Percentiles rank a stretch among this genome's conserved stretches.
phyloP scores from a whole-genome alignment of 1,140 invertebrate genomes.

The Apis dorsata region DNA sequence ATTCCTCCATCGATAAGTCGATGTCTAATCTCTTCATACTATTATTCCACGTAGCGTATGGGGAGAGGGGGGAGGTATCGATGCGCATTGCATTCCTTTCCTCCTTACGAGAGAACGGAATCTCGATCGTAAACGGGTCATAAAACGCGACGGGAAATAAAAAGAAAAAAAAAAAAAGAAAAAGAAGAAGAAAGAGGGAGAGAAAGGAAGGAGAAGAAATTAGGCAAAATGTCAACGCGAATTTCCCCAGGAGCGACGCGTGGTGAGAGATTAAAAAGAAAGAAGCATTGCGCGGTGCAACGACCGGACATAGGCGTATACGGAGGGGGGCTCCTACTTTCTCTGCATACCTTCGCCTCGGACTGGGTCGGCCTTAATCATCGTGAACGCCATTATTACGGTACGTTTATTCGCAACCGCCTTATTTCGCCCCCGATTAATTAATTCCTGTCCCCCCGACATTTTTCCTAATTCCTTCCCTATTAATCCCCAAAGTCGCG shows the following conservation, averaged over 20 bases:
- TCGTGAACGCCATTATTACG: conserved; percentile 66
- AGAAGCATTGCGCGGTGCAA: conserved; percentile 64
- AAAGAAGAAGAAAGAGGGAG: background rate
- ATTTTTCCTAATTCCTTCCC: no score
- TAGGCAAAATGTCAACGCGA: conserved; percentile 14
- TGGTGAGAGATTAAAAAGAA: conserved; percentile 36
- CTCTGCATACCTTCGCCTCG: conserved; percentile 66
- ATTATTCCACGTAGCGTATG: no score
- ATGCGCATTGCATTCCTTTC: no score
- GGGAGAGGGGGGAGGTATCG: no score
- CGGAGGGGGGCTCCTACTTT: conserved; percentile 65
- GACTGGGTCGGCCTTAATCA: conserved; percentile 67
- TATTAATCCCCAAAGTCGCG: no score
- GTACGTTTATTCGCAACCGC: conserved; percentile 53
- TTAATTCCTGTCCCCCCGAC: conserved; percentile 47
- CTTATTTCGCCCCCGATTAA: conserved; percentile 59
- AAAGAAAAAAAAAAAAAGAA: background rate
- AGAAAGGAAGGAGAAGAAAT: background rate
- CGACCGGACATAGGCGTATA: conserved; percentile 70
- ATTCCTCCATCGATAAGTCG: no score
- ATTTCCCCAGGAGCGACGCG: conserved; percentile 24
- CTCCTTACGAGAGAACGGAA: no score
- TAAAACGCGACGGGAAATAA: no score
- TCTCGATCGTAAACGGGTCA: no score
- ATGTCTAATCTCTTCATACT: no score